phyloP scores from a whole-genome alignment of 2,888 invertebrate species.

The Drosophila koepferae region DNA sequence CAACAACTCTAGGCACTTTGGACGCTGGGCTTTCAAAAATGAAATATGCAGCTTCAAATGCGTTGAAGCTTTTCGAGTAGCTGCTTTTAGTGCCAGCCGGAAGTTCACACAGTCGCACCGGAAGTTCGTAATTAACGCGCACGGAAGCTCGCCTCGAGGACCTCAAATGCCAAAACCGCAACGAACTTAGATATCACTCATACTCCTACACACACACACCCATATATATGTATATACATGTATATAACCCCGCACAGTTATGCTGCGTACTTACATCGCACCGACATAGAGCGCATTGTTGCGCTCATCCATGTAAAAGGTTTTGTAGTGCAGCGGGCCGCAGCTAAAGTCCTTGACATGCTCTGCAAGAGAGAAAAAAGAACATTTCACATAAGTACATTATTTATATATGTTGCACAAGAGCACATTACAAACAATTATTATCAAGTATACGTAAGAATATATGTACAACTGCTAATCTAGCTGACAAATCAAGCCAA shows the following conservation, averaged over 20 bases:
- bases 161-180: conserved; percentile 9
- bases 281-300: conserved; percentile 96
- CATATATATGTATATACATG: neutral
- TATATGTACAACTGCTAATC: neutral
- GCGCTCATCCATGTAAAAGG: conserved; percentile 94
- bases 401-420: neutral
- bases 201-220: neutral
- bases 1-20: conserved; percentile 46
- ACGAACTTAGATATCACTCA: conserved; percentile 22
- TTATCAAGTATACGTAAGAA: conserved; percentile 29
- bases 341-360: conserved; percentile 97
- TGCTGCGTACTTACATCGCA: conserved; percentile 92
- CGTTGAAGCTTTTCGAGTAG: conserved; percentile 51
- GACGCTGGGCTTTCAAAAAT: conserved; percentile 46
- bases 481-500: conserved; percentile 18
- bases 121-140: conserved; percentile 72
- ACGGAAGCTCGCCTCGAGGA: conserved; percentile 3
- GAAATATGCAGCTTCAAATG: conserved; percentile 74
- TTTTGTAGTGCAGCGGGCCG: conserved; percentile 95
- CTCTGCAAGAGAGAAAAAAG: conserved; percentile 87
- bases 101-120: conserved; percentile 57
- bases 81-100: conserved; percentile 28
- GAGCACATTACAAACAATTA: neutral
- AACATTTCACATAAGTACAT: neutral
- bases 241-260: neutral